Evolutionary conservation across 2,888 invertebrate species (phyloP).

Genomic region (Ecliptopera silaceata): DNA sequence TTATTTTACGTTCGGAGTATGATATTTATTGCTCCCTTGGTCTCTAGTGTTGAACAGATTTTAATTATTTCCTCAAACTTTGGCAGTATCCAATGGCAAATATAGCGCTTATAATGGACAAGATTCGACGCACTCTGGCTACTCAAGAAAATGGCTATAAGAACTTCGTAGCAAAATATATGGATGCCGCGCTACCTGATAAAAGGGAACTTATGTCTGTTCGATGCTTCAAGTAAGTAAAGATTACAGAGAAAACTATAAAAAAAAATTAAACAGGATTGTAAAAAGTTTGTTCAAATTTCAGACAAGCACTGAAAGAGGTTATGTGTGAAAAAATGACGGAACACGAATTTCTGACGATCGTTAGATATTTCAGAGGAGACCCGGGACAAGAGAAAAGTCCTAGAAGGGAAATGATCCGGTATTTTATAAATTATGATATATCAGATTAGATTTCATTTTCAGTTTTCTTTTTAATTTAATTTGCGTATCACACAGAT

Average conservation of each 20-base stretch:
- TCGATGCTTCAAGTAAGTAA: constrained; percentile 71
- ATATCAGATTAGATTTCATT: too few relatives aligned
- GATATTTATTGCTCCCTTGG: too few relatives aligned
- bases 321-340: constrained; percentile 87
- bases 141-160: constrained; percentile 86
- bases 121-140: constrained; percentile 86
- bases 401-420: constrained; percentile 69
- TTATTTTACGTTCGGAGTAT: too few relatives aligned
- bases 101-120: constrained; percentile 87
- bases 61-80: constrained; percentile 17
- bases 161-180: constrained; percentile 88
- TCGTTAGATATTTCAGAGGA: constrained; percentile 88
- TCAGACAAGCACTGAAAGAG: constrained; percentile 85
- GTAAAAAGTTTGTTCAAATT: constrained; percentile 15
- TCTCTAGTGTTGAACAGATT: too few relatives aligned
- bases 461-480: too few relatives aligned
- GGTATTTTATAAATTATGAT: constrained; percentile 44
- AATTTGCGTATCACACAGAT: too few relatives aligned
- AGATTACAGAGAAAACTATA: too few relatives aligned
- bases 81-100: constrained; percentile 89
- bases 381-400: constrained; percentile 77
- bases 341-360: constrained; percentile 91
- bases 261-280: background rate
- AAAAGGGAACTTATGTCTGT: constrained; percentile 72
- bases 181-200: constrained; percentile 68